These are phyloP conservation scores for Cyaniris semiargus DNA, from an alignment of 2,888 invertebrate genomes.

Conservation along the genomic window DNA sequence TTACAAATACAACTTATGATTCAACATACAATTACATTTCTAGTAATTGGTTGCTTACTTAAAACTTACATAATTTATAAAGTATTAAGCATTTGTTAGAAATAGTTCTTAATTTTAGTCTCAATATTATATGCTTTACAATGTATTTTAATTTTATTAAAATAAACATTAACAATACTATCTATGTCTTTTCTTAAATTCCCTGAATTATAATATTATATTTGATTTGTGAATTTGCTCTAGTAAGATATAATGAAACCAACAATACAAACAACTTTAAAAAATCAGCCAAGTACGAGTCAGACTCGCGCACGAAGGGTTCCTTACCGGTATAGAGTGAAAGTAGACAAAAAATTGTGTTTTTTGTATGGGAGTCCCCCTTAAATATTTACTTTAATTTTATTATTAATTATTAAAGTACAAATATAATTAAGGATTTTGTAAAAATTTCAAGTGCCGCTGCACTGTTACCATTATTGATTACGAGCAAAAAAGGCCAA, in stretches of 20 bases:
- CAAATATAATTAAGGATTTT: too few species aligned
- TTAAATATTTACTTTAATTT: too few species aligned
- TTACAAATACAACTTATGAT: neutral
- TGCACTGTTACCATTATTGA: too few species aligned
- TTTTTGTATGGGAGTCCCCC: too few species aligned
- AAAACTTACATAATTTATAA: constrained; percentile 28
- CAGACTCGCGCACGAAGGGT: too few species aligned
- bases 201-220: neutral
- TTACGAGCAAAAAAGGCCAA: too few species aligned
- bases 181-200: constrained; percentile 2
- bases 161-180: constrained; percentile 34
- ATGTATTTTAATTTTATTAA: constrained; percentile 33
- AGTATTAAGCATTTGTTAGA: constrained; percentile 23
- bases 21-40: constrained; percentile 16
- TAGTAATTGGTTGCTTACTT: constrained; percentile 25
- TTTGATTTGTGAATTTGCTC: neutral
- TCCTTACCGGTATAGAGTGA: too few species aligned
- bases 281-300: too few species aligned
- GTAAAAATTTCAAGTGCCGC: too few species aligned
- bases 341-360: too few species aligned
- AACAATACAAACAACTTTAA: too few species aligned
- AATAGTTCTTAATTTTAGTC: constrained; percentile 27
- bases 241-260: neutral
- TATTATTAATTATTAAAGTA: too few species aligned
- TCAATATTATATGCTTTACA: constrained; percentile 25